phyloP scores from a whole-genome alignment of 2,113 vertebrate species.

The Oreotrochilus melanogaster region DNA sequence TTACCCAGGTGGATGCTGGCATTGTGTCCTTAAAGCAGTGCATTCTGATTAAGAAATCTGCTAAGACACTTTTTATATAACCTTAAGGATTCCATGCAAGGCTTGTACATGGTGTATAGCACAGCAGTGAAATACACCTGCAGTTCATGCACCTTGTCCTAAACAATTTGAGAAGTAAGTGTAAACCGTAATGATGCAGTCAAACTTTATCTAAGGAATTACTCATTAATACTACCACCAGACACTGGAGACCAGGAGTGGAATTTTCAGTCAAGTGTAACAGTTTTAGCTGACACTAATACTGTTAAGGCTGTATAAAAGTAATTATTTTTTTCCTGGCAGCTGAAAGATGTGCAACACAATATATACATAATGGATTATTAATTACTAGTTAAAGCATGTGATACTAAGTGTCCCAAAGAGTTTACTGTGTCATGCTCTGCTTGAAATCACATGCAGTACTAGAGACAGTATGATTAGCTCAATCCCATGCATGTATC shows the following conservation, averaged over 20 bases:
- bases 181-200: not conserved
- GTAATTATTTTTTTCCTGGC: not conserved
- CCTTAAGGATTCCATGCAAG: not conserved
- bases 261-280: not conserved
- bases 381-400: conserved; percentile 23
- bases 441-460: not conserved
- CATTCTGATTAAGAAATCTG: not conserved
- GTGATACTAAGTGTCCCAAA: not conserved
- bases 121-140: not conserved
- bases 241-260: not conserved
- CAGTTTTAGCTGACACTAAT: not conserved
- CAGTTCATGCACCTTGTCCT: not conserved
- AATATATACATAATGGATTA: not conserved
- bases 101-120: not conserved
- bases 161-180: not conserved
- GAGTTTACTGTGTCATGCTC: not conserved
- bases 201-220: not conserved
- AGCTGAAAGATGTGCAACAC: not conserved
- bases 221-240: not conserved
- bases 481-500: not conserved
- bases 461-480: not conserved
- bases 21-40: not conserved
- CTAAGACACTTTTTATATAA: not conserved
- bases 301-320: not conserved
- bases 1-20: not conserved